Evolutionary conservation across 2,797 vertebrate species (phyloP), one percentile per base, ranked within the genome.

Genomic region (Loriculus beryllinus): DNA sequence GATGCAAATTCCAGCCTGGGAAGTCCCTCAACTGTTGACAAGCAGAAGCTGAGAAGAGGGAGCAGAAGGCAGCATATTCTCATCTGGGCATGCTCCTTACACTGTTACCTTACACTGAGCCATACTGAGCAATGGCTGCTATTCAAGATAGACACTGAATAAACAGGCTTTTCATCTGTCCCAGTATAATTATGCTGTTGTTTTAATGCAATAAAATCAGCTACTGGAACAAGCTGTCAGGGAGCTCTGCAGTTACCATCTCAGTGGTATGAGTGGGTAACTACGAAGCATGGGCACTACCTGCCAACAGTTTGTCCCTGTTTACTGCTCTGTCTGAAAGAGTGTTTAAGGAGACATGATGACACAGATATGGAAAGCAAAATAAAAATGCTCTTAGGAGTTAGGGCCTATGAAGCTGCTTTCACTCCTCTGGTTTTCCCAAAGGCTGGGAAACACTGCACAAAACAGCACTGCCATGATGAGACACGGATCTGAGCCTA

Each of bases 241-340:
- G 35, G 29, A 63, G 57, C 33, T 82, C 54, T 60, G 49, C 68
- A 37, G 39, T 23, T 54, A 26, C 49, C 63, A 14, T 19, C 5
- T 0, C 5, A 12, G 69, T 52, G 16, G 35, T 67, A 48, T 2
- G 25, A 37, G 69, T 1, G 11, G 39, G 37, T n/a, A 68, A 37
- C 54, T 45, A 26, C 0, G 0, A 29, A 60, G 39, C 1, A 1
- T 16, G 42, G 59, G 28, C 31, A 25, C 20, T 17, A 54, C 81
- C 69, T 88, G 86, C 70, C 86, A 74, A 29, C 43, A 29, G 56
- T 37, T 39, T 3, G 5, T 12, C 52, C 71, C 59, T 63, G 15
- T 17, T 76, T 42, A 45, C 39, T 59, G 63, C 67, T 29, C 48
- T 21, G 26, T 22, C 35, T 48, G 56, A 65, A 72, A 64, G 9